Evolutionary conservation across 2,797 vertebrate genomes (phyloP).

Genomic region (Mormyrus proboscirostris): DNA sequence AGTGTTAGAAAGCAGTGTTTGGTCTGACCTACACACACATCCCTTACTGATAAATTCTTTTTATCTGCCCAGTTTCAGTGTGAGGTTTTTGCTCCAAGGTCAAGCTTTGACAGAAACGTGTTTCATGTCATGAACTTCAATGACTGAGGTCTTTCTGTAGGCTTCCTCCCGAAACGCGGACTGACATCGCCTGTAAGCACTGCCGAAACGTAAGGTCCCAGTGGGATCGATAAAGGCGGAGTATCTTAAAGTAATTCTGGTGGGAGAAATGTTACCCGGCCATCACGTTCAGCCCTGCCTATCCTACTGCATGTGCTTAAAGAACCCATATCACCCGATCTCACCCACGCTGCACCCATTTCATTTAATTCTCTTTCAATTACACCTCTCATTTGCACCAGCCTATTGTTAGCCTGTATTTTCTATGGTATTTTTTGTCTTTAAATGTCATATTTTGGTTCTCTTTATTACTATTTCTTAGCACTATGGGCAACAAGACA

Average conservation of each 20-base stretch:
- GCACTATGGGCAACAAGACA: neutral
- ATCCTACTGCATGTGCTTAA: neutral
- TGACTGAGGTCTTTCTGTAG: neutral
- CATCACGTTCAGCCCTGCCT: neutral
- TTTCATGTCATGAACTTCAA: neutral
- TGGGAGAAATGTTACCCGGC: neutral
- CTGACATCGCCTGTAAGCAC: slow-evolving; percentile 10
- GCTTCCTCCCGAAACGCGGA: neutral
- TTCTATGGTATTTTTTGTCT: neutral
- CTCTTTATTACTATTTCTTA: neutral
- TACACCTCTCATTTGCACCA: neutral
- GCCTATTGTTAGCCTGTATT: neutral
- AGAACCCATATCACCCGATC: neutral
- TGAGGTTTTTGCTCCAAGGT: slow-evolving; percentile 13
- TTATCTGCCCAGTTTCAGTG: neutral
- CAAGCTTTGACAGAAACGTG: slow-evolving; percentile 14
- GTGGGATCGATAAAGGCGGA: slow-evolving; percentile 10
- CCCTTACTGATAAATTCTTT: neutral
- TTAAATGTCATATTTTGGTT: neutral
- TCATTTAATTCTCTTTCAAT: neutral
- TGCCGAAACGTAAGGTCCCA: neutral
- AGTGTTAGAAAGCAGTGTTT: neutral
- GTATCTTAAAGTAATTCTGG: slow-evolving; percentile 9
- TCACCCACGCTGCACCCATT: neutral
- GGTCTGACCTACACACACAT: neutral